A percentile compares a stretch with the other conserved stretches of the same genome.
These are phyloP conservation scores for Apostichopus japonicus DNA, from an alignment of 35 echinoderm and acorn worm genomes.

Conservation along the genomic window DNA sequence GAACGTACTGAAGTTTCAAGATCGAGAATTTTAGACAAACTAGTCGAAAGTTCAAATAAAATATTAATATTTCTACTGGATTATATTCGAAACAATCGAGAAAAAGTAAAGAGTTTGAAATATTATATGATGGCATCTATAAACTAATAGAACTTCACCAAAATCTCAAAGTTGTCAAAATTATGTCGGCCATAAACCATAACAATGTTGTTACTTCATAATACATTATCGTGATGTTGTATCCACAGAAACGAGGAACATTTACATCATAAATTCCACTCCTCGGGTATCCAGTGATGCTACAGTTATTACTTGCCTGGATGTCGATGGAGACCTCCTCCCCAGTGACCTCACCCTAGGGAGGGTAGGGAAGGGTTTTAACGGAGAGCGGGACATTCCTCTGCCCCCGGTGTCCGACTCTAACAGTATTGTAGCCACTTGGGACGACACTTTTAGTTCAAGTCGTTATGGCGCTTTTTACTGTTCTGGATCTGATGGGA, in stretches of 20 bases:
- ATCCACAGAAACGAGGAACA: background rate
- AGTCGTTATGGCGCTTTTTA: conserved; percentile 42
- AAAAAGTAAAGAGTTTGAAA: no score
- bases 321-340: background rate
- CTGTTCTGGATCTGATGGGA: conserved; percentile 11
- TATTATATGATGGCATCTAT: no score
- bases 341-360: conserved; percentile 24
- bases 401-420: background rate
- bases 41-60: no score
- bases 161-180: no score
- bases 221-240: background rate
- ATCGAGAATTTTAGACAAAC: no score
- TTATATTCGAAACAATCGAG: no score
- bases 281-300: conserved; percentile 7
- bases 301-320: conserved; percentile 15
- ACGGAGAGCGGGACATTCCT: background rate
- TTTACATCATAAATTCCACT: conserved; percentile 38
- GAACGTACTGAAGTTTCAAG: no score
- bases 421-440: conserved; percentile 16
- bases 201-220: no score
- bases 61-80: no score
- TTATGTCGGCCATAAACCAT: no score
- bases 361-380: background rate
- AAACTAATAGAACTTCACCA: no score
- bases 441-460: background rate